Base-by-base conservation (phyloP, 2,797 vertebrate species). In the Aphelocoma californica region DNA sequence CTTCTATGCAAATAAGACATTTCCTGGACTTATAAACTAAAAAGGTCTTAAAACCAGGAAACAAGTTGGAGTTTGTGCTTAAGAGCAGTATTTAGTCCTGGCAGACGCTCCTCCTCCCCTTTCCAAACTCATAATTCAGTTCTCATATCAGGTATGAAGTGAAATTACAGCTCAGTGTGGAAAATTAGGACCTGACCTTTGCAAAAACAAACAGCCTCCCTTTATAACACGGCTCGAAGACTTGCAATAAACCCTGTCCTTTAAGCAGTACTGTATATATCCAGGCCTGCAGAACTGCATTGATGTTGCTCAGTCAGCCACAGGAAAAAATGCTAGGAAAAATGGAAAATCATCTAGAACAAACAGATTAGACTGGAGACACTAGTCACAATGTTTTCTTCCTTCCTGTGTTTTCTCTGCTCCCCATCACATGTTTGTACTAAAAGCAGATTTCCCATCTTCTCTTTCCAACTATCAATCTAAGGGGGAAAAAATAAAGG, bases 361-460 rank as follows among this genome's bases (percentile, higher is more conserved):
- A 88, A 95, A 90, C 31, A 95, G 67, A 95, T 90, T 60, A 80
- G 45, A 92, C 23, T 95, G 78, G 64, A 96, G 77, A 93, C 77
- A 85, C 36, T 1, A 75, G 47, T 40, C 61, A 64, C 26, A 86
- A 18, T 29, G 57, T 88, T 84, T 92, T 91, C 79, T 78, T 86
- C 81, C 92, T 95, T 95, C 64, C 60, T 85, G 48, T 80, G 38
- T 70, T 87, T 56, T 92, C 74, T 81, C 56, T 0, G 24, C 67
- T 84, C 47, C n/a, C 24, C 40, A 61, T n/a, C 66, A 84, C 66
- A 25, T 65, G 56, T n/a, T 32, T 79, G 45, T 64, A 77, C 48
- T 77, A 84, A 91, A 81, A 74, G 60, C 67, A 94, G 74, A 88
- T 51, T 79, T 88, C 80, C 31, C 34, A 69, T 69, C 54, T 78